Percentiles rank a stretch among this genome's conserved stretches.
phyloP scores from a whole-genome alignment of 53 echinoderm and acorn worm genomes.

The Astropecten irregularis region DNA sequence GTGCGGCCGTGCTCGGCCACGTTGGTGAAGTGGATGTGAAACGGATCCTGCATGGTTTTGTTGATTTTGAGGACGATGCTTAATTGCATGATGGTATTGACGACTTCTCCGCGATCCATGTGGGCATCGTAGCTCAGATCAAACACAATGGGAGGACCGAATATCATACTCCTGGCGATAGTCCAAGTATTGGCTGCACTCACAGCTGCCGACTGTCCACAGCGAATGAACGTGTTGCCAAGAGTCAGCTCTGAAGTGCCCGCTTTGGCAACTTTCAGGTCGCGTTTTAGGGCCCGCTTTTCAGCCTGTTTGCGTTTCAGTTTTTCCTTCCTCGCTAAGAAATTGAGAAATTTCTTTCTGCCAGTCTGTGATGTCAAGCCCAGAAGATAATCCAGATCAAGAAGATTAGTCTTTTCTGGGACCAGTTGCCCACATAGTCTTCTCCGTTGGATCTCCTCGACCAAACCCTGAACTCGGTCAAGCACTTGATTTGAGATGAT shows the following conservation, averaged over 20 bases:
- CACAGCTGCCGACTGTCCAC: background rate
- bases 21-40: slow-evolving; percentile 76
- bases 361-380: slow-evolving; percentile 56
- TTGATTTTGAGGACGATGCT: slow-evolving; percentile 67
- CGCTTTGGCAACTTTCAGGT: background rate
- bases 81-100: slow-evolving; percentile 72
- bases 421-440: background rate
- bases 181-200: slow-evolving; percentile 54
- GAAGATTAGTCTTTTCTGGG: slow-evolving; percentile 3
- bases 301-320: slow-evolving; percentile 43
- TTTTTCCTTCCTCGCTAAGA: slow-evolving; percentile 71
- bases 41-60: slow-evolving; percentile 71
- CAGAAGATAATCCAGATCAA: slow-evolving; percentile 69
- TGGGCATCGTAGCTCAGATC: slow-evolving; percentile 80
- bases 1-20: slow-evolving; percentile 31
- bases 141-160: slow-evolving; percentile 78
- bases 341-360: slow-evolving; percentile 71
- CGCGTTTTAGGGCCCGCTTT: background rate
- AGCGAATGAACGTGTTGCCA: background rate
- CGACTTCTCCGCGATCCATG: slow-evolving; percentile 71
- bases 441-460: background rate
- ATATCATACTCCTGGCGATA: slow-evolving; percentile 75
- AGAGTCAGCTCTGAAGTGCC: background rate
- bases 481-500: background rate
- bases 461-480: background rate